A percentile compares a stretch with the other conserved stretches of the same genome.
These are phyloP conservation scores for Agrotis puta DNA, from an alignment of 2,888 invertebrate genomes.

Conservation along the genomic window DNA sequence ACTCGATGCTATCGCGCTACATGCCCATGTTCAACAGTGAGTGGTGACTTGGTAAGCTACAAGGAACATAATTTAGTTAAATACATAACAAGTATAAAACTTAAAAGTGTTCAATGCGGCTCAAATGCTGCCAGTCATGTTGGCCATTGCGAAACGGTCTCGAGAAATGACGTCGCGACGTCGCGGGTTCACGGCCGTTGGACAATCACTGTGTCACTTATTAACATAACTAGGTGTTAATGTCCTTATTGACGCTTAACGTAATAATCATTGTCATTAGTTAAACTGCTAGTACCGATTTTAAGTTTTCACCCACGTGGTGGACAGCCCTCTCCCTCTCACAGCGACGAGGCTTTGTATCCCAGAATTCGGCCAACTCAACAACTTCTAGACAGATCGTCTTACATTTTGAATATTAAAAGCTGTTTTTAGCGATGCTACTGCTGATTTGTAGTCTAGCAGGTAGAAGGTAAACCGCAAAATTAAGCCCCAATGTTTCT, in stretches of 20 bases:
- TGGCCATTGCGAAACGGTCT: slow-evolving; percentile 29
- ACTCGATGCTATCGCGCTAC: slow-evolving; percentile 2
- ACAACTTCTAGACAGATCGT: too few relatives aligned
- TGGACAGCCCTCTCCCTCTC: too few relatives aligned
- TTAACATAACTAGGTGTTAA: slow-evolving; percentile 18
- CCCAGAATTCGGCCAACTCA: too few relatives aligned
- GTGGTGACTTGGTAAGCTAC: slow-evolving; percentile 1
- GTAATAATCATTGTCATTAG: neutral
- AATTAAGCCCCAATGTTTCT: neutral
- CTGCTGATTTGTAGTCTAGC: neutral
- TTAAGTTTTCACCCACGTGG: neutral
- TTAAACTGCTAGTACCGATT: neutral
- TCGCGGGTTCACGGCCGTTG: slow-evolving; percentile 41
- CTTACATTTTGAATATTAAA: too few relatives aligned
- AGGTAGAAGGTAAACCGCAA: too few relatives aligned
- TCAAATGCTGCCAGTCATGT: slow-evolving; percentile 45
- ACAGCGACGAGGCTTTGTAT: too few relatives aligned
- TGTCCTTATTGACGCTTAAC: slow-evolving; percentile 7
- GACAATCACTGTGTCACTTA: slow-evolving; percentile 43
- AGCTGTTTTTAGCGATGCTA: too few relatives aligned
- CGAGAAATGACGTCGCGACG: slow-evolving; percentile 28
- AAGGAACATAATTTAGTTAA: slow-evolving; percentile 16
- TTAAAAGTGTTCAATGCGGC: slow-evolving; percentile 9
- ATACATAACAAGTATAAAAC: slow-evolving; percentile 15
- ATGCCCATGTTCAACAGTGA: neutral